Conservation (phyloP, 2,113 vertebrate genomes). For the Arenaria interpres region DNA sequence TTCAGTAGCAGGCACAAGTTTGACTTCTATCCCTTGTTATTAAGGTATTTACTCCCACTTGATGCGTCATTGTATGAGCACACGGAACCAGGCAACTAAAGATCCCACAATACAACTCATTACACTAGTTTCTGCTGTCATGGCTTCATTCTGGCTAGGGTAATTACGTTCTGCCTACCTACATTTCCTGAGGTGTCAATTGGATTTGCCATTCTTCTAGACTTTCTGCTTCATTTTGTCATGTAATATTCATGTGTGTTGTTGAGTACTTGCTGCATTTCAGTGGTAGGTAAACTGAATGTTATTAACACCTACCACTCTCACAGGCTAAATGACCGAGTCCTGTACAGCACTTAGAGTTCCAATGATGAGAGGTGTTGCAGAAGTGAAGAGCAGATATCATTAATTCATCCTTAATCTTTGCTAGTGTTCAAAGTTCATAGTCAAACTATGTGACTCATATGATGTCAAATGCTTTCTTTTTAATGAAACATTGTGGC, state of each 20-base stretch:
- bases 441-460: neutral
- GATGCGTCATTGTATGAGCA: neutral
- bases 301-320: neutral
- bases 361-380: neutral
- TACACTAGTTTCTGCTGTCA: neutral
- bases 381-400: neutral
- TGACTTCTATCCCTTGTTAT: rapidly evolving
- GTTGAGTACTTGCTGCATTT: neutral
- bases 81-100: neutral
- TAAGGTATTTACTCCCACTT: neutral
- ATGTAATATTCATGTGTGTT: neutral
- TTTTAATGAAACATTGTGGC: neutral
- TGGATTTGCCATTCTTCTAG: neutral
- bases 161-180: neutral
- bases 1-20: neutral
- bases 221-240: neutral
- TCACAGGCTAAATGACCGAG: neutral
- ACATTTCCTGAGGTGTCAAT: neutral
- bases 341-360: neutral
- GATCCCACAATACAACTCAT: neutral
- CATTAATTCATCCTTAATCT: neutral
- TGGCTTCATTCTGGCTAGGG: neutral
- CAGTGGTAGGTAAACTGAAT: neutral
- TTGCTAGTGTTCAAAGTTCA: neutral
- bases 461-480: neutral